These are phyloP conservation scores for Pemphigus obesinymphae DNA, from an alignment of 1,140 invertebrate species.

Conservation along the genomic window DNA sequence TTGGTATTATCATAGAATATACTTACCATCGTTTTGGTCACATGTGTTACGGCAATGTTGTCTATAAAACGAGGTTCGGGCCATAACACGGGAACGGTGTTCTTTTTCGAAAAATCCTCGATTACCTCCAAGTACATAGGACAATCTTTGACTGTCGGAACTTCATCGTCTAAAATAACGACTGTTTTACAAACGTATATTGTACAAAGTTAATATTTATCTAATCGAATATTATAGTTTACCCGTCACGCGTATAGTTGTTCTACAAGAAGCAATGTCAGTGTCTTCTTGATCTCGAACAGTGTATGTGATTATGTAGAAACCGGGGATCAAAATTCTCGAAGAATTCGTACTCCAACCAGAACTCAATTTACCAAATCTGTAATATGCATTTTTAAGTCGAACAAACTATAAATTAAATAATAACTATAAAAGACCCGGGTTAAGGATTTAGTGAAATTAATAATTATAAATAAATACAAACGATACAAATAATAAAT, in stretches of 20 bases:
- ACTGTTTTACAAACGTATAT: background rate
- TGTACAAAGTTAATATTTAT: no score
- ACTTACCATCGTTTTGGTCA: background rate
- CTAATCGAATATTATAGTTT: background rate
- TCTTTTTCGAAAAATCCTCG: background rate
- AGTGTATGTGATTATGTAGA: constrained; percentile 11
- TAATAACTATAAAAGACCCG: no score
- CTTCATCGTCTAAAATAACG: background rate
- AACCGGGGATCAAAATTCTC: background rate
- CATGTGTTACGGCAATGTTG: background rate
- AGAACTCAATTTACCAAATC: constrained; percentile 1
- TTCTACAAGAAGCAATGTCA: background rate
- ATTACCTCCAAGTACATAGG: background rate
- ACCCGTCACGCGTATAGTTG: constrained; percentile 5
- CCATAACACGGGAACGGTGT: background rate
- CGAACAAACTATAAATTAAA: background rate
- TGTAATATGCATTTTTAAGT: background rate
- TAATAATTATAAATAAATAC: no score
- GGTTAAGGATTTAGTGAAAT: no score
- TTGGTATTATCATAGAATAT: background rate
- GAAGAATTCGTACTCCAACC: background rate
- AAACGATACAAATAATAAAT: no score
- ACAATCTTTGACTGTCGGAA: background rate
- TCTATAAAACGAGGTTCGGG: background rate
- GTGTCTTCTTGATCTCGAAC: background rate